A percentile compares a stretch with the other conserved stretches of the same genome.
Evolutionary conservation across 2,113 vertebrate species (phyloP).

Genomic region (Pituophis catenifer): DNA sequence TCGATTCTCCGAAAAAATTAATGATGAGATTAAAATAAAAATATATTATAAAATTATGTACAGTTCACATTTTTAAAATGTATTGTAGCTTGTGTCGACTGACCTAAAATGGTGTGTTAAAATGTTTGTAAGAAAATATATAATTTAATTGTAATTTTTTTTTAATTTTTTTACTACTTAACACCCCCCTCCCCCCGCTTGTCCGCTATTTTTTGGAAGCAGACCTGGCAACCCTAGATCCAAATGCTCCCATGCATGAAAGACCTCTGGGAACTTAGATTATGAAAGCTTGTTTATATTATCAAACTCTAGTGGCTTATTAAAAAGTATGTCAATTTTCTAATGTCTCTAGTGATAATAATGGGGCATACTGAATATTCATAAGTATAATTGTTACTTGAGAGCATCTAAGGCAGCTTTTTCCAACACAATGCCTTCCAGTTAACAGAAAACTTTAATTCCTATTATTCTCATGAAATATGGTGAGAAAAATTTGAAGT

Average conservation of each 20-base stretch:
- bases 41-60: too few species aligned
- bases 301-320: slow-evolving; percentile 19
- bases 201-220: too few species aligned
- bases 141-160: too few species aligned
- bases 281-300: slow-evolving; percentile 14
- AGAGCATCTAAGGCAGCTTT: not conserved
- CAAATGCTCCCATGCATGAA: not conserved
- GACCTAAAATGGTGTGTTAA: too few species aligned
- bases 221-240: not conserved
- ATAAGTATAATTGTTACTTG: not conserved
- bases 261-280: slow-evolving; percentile 9
- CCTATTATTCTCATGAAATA: not conserved
- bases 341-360: slow-evolving; percentile 14
- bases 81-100: too few species aligned
- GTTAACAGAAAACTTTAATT: not conserved
- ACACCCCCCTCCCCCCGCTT: too few species aligned
- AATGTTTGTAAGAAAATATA: too few species aligned
- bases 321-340: slow-evolving; percentile 30
- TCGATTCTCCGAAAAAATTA: too few species aligned
- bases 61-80: too few species aligned
- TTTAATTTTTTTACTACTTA: too few species aligned
- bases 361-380: slow-evolving; percentile 12
- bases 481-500: not conserved
- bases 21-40: too few species aligned
- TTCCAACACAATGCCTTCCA: not conserved